phyloP scores from a whole-genome alignment of 2,888 invertebrate species.

The Drosophila kuntzei region DNA sequence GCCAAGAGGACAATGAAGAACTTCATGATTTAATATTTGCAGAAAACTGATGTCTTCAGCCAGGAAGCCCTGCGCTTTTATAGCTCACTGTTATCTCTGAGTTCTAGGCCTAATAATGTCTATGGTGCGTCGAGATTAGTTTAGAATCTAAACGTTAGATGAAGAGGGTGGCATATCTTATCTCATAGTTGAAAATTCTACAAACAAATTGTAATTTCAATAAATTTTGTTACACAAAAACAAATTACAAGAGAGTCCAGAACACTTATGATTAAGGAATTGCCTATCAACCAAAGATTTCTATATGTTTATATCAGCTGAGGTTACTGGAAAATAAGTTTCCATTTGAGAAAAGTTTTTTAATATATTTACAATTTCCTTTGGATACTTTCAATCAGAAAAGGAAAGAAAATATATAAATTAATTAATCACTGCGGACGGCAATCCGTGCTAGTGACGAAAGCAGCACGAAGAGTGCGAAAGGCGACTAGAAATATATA shows the following conservation, averaged over 20 bases:
- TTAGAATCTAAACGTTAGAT: no score
- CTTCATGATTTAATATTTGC: constrained; percentile 46
- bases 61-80: constrained; percentile 31
- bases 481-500: no score
- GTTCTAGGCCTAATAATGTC: not conserved
- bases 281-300: constrained; percentile 7
- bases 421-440: no score
- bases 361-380: no score
- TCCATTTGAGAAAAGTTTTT: not conserved
- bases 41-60: constrained; percentile 50
- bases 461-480: no score
- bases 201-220: not conserved
- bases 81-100: constrained; percentile 22
- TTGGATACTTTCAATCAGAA: no score
- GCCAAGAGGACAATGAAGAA: constrained; percentile 48
- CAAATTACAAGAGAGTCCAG: not conserved
- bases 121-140: not conserved
- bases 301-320: not conserved
- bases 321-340: not conserved
- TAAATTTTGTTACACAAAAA: not conserved
- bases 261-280: not conserved
- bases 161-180: constrained; percentile 3
- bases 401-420: no score
- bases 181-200: not conserved
- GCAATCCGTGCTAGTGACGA: no score